Base-by-base conservation (phyloP, 1,140 invertebrate genomes). In the Bombus turneri region DNA sequence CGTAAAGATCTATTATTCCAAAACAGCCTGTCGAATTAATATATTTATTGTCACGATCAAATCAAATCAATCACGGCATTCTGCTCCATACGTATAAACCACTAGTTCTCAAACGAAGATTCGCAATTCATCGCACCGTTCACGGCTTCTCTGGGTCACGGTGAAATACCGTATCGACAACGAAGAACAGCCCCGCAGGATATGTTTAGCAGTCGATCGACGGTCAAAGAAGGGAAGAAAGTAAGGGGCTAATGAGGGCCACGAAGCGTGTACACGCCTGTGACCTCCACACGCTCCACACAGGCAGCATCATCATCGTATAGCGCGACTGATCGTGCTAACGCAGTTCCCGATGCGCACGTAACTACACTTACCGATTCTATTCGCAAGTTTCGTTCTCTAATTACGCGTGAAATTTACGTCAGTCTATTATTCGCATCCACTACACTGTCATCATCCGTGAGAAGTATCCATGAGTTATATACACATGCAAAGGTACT, bases 201-300 rank as follows among this genome's bases (percentile, higher is more conserved):
- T 92, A 92, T 91, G 92, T 91, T 92, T 91, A 92, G 89, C 88
- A 85, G 78, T 82, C 86, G 84, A 90, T 90, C 88, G 83, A 74
- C 85, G 90, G 79, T 91, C 88, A 93, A 93, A 93, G 91, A 74
- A 78, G 86, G 83, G 89, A 91, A 88, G 90, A 89, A 91, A 89
- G 85, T 71, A 76, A 87, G 87, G 86, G 85, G 75, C 85, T 92
- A 92, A 93, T 88, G 91, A 91, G 82, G 74, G 83, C 91, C 90
- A 22, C 83, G 81, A 92, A 83, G 91, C 91, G 88, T 91, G 85
- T 89, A 71, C 91, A 90, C 85, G 88, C 72, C 74, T 89, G 86
- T 77, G 86, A 89, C 90, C 91, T 91, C 84, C 86, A 71, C 68
- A 71, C 68, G 83, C 83, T 88, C 37, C 82, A 72, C 77, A 79